Evolutionary conservation across 1,140 invertebrate genomes (phyloP).

Genomic region (Linepithema humile): DNA sequence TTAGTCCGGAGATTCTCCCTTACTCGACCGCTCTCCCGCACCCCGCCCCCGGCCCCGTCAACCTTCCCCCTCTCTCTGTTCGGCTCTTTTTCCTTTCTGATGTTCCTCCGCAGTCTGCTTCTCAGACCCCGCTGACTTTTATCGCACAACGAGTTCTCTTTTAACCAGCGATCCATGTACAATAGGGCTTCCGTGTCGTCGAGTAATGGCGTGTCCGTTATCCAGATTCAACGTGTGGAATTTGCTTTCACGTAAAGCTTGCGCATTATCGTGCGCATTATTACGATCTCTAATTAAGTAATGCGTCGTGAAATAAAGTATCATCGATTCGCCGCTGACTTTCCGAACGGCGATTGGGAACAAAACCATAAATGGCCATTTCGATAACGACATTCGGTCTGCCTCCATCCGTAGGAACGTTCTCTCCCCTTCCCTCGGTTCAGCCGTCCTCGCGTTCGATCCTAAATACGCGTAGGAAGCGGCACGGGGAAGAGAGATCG

Average conservation of each 20-base stretch:
- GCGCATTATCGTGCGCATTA: background rate
- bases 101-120: constrained; percentile 6
- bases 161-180: background rate
- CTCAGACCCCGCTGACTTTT: constrained; percentile 22
- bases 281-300: constrained; percentile 28
- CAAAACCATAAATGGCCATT: constrained; percentile 50
- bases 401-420: constrained; percentile 18
- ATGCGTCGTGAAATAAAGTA: constrained; percentile 1
- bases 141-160: constrained; percentile 39
- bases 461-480: constrained; percentile 46
- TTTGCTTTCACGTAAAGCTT: background rate
- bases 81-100: constrained; percentile 47
- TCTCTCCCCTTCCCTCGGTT: background rate
- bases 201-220: background rate
- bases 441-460: background rate
- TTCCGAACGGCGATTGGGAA: background rate
- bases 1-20: constrained; percentile 75
- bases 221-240: background rate
- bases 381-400: constrained; percentile 59
- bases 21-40: constrained; percentile 57
- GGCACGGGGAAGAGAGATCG: background rate
- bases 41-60: background rate
- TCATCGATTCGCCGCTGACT: background rate
- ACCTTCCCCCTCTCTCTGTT: background rate
- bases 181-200: background rate